Evolutionary conservation across 2,888 invertebrate species (phyloP).

Genomic region (Epistrophella euchroma): DNA sequence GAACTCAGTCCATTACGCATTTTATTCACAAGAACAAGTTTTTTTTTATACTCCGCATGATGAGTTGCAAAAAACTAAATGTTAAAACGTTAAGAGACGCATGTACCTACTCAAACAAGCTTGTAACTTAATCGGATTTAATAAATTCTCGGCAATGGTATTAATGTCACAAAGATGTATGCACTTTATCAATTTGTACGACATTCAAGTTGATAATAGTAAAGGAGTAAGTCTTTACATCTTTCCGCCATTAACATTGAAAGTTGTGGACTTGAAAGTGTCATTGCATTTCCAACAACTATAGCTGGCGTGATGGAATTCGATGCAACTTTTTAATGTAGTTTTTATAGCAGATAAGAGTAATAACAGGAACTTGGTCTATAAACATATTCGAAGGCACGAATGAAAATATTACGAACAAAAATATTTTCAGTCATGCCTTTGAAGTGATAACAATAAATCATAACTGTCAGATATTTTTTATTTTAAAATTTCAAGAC

Average conservation of each 20-base stretch:
- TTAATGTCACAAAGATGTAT: constrained; percentile 20
- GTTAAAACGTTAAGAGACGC: constrained; percentile 14
- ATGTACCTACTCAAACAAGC: constrained; percentile 19
- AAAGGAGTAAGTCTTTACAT: neutral
- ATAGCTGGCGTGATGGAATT: constrained; percentile 1
- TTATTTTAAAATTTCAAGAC: neutral
- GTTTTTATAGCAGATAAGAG: neutral
- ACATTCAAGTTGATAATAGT: neutral
- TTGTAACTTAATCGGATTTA: constrained; percentile 41
- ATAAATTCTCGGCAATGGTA: constrained; percentile 19
- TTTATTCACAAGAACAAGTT: neutral
- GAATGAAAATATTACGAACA: too few relatives aligned
- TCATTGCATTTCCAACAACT: constrained; percentile 4
- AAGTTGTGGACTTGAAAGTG: constrained; percentile 12
- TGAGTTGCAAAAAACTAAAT: neutral
- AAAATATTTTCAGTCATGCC: neutral
- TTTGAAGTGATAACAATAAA: constrained; percentile 1
- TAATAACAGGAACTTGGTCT: neutral
- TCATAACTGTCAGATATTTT: neutral
- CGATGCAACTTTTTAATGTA: constrained; percentile 1
- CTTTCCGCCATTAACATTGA: constrained; percentile 4
- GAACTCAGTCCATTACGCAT: neutral
- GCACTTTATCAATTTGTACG: constrained; percentile 20
- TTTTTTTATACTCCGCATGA: neutral
- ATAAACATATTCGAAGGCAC: too few relatives aligned